Evolutionary conservation across 1,140 invertebrate species (phyloP).

Genomic region (Drosophila novamexicana): DNA sequence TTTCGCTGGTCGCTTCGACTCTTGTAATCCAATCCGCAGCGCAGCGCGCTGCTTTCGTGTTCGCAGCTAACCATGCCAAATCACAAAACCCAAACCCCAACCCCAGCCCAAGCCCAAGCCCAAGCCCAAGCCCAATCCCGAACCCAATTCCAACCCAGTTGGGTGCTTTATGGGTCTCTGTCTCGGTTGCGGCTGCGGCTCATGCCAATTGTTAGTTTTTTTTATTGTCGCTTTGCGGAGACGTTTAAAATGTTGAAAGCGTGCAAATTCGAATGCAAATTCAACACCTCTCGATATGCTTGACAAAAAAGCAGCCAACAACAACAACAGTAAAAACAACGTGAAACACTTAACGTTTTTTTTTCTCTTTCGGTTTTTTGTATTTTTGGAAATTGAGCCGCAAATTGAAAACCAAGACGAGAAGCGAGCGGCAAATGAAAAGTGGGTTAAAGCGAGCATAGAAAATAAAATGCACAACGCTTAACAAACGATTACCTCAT

Average conservation of each 20-base stretch:
- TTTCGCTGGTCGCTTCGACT: conserved; percentile 49
- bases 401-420: conserved; percentile 78
- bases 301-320: conserved; percentile 48
- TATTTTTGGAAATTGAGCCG: conserved; percentile 69
- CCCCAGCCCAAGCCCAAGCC: conserved; percentile 1
- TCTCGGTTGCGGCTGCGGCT: conserved; percentile 49
- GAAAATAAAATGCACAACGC: conserved; percentile 53
- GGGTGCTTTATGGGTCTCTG: conserved; percentile 14
- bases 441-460: conserved; percentile 77
- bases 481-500: conserved; percentile 44
- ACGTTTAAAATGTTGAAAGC: conserved; percentile 70
- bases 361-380: background rate
- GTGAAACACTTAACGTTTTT: conserved; percentile 56
- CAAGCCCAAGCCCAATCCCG: background rate
- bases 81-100: conserved; percentile 33
- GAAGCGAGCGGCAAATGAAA: conserved; percentile 61
- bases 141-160: conserved; percentile 6
- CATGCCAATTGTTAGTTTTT: conserved; percentile 72
- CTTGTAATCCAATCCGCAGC: conserved; percentile 45
- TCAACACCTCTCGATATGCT: conserved; percentile 71
- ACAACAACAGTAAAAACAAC: conserved; percentile 13
- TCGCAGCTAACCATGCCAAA: conserved; percentile 25
- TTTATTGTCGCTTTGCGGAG: conserved; percentile 48
- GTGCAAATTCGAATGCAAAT: conserved; percentile 81
- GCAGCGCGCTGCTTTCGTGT: conserved; percentile 29